Evolutionary conservation across 2,888 invertebrate genomes (phyloP), one percentile per base, ranked within the genome.

Genomic region (Hyles lineata): DNA sequence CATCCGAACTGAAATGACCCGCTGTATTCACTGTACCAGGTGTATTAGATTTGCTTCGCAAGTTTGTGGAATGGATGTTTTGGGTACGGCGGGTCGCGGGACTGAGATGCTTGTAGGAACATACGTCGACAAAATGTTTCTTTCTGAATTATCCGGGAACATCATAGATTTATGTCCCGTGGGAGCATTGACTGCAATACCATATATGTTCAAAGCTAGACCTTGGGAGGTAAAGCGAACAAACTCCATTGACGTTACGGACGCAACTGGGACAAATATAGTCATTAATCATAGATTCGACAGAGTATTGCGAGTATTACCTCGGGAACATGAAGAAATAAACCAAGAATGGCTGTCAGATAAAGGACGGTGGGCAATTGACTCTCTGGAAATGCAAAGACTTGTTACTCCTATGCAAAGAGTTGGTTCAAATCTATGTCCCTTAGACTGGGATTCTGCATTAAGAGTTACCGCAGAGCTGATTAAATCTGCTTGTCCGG

Each of bases 261-360:
- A 93, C 76, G 93, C 94, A 11, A 92, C 92, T 1, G 94, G 94
- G 21, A 93, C 93, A 11, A 94, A 94, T 72, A 91, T 93, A 75
- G 82, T 85, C 29, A 35, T 94, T 19, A 89, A 92, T 79, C 84
- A 86, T 77, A 89, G 92, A 76, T 90, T 86, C 73, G 86, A 93
- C 75, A 87, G 89, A 77, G 86, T 93, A 0, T 75, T 94, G 70
- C 83, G 94, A 75, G 85, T 93, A 55, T 77, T 94, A 62, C 94
- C 94, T 8, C 84, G 93, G 70, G 94, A 93, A 79, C 85, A 94
- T 70, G 89, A 91, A 1, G 92, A 94, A 80, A 84, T 94, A 23
- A 99, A 99, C 90, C 99, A 99, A 92, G 99, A 99, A 94, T 99
- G 99, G 99, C 94, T 99, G 71, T 98, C 99, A 0, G 99, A 99